Evolutionary conservation across 2,888 invertebrate species (phyloP).

Genomic region (Mayetiola destructor): DNA sequence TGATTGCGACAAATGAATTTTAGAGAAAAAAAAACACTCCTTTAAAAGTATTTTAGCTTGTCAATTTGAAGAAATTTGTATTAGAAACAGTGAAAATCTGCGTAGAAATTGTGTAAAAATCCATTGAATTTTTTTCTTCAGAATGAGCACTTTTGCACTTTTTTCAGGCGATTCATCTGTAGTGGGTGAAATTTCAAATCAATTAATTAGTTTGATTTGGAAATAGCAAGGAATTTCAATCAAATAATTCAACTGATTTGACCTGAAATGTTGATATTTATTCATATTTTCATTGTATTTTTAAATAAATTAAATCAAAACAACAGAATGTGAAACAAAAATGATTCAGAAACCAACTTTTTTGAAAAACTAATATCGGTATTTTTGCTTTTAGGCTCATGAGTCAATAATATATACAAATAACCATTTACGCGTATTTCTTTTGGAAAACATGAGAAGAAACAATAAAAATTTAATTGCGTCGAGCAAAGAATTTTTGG

Average conservation of each 20-base stretch:
- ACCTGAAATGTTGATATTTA: not conserved
- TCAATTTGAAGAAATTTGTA: constrained; percentile 5
- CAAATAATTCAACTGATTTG: constrained; percentile 1
- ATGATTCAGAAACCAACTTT: constrained; percentile 5
- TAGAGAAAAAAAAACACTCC: not conserved
- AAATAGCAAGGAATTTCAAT: constrained; percentile 5
- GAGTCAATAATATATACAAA: constrained; percentile 7
- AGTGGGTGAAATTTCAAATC: not conserved
- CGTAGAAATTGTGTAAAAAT: constrained; percentile 3
- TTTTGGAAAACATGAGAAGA: not conserved
- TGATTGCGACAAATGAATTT: not conserved
- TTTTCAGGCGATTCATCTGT: constrained; percentile 4
- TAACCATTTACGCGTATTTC: not conserved
- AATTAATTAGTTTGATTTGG: constrained; percentile 3
- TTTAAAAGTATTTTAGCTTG: not conserved
- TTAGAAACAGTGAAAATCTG: constrained; percentile 9
- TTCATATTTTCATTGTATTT: constrained; percentile 5
- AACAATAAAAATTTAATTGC: not conserved
- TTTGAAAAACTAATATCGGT: not conserved
- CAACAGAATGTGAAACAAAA: constrained; percentile 1
- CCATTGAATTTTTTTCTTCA: not conserved
- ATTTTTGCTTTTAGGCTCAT: constrained; percentile 4
- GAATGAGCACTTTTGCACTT: constrained; percentile 2
- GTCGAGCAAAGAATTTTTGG: constrained; percentile 6
- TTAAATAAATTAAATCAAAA: constrained; percentile 5